Conservation (phyloP, 2,113 vertebrate genomes). For the Hypomesus transpacificus region DNA sequence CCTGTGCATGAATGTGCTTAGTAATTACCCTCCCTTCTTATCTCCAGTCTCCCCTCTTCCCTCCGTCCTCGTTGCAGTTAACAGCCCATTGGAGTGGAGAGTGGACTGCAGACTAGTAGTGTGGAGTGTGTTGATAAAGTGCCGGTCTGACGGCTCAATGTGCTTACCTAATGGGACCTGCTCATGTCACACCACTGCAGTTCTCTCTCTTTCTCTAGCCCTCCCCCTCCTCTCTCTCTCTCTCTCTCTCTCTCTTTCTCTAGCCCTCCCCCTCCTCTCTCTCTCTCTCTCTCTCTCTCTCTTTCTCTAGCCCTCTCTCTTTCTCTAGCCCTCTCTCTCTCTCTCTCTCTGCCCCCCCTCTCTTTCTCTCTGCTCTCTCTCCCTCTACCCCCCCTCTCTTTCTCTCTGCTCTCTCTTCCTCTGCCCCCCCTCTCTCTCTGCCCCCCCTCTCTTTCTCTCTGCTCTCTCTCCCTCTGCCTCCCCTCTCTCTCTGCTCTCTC, state of each 20-base stretch:
- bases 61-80: constrained; percentile 21
- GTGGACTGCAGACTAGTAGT: constrained; percentile 54
- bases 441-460: neutral
- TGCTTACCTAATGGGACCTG: constrained; percentile 71
- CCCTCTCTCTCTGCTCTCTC: neutral
- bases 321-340: no score
- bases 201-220: constrained; percentile 5
- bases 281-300: no score
- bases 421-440: no score
- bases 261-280: no score
- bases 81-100: constrained; percentile 23
- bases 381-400: no score
- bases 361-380: no score
- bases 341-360: no score
- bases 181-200: constrained; percentile 49
- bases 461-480: constrained; percentile 15
- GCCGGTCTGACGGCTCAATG: constrained; percentile 62
- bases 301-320: no score
- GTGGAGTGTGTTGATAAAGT: constrained; percentile 61
- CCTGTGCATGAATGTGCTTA: constrained; percentile 47
- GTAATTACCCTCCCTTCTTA: constrained; percentile 38
- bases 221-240: constrained; percentile 15
- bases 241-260: constrained; percentile 4
- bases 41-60: constrained; percentile 4
- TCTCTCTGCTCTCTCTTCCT: no score